Evolutionary conservation across 1,140 invertebrate genomes (phyloP), one percentile per base, ranked within the genome.

Genomic region (Kradibia gibbosae): DNA sequence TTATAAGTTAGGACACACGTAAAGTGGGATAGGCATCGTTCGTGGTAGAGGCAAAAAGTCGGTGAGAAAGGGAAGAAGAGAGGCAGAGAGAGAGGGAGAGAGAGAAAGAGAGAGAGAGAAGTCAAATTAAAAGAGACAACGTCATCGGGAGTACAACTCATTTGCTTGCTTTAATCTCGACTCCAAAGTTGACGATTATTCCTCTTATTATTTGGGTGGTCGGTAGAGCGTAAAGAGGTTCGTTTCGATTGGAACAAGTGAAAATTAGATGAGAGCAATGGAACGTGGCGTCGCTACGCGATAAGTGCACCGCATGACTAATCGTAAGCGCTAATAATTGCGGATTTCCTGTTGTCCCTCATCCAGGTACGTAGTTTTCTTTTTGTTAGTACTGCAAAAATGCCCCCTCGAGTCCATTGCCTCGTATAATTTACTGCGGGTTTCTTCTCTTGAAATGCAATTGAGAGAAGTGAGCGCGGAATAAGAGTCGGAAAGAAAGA

Each of bases 281-380:
- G 57, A 31, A 65, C 28, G 39, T 25, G 28, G 67, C 75, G 22
- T 15, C 36, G 20, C n/a, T n/a, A 13, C 45, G 45, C 31, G n/a
- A 77, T 25, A 77, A 65, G n/a, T 53, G 62, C 60, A 45, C 28
- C 62, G 60, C 76, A 50, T 70, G 76, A 70, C 76, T 78, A 78
- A 78, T 78, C 62, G 76, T 11, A 20, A 34, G 31, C 45, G n/a
- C 17, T 65, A 50, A 55, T 74, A 77, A 77, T 20, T 65, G 25
- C 60, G 60, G 55, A 67, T 77, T 65, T 77, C 60, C 75, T 67
- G 74, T 42, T 11, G 11, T 36, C 3, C 48, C 39, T 65, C 57
- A 22, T 31, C 57, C 13, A n/a, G 34, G 20, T 42, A 48, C 34
- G 31, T 17, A 42, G 17, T 22, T 65, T 67, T 48, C 60, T 20